Evolutionary conservation across 2,113 vertebrate genomes (phyloP).

Genomic region (Poeciliopsis occidentalis): DNA sequence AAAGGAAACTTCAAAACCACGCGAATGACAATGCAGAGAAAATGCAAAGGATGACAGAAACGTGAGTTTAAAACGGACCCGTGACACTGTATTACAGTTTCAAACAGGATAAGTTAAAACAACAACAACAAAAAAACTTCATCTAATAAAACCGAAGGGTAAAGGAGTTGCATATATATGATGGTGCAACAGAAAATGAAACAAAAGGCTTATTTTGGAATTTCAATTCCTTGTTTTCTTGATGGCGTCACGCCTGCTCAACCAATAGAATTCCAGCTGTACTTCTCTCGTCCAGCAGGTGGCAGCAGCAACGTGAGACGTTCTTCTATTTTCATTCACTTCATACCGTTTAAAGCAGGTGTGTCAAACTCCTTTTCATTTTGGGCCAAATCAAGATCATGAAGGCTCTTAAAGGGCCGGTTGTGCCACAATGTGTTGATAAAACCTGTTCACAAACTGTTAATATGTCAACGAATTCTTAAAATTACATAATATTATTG

Average conservation of each 20-base stretch:
- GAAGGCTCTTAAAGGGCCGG: no score
- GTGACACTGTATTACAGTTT: background rate
- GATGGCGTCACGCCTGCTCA: constrained; percentile 12
- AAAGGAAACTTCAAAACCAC: background rate
- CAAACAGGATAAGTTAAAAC: background rate
- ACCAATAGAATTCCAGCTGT: constrained; percentile 39
- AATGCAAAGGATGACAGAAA: no score
- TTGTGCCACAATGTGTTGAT: no score
- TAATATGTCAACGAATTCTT: no score
- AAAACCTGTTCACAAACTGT: no score
- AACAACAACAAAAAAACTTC: no score
- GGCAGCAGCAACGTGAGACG: constrained; percentile 9
- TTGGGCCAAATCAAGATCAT: no score
- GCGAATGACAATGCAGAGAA: background rate
- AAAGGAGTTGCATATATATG: background rate
- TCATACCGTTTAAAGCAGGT: background rate
- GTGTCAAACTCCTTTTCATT: no score
- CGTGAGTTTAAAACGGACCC: background rate
- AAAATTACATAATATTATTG: no score
- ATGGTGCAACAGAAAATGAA: constrained; percentile 1
- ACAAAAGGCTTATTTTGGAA: background rate
- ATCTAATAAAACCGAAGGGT: background rate
- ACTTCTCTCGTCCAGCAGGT: constrained; percentile 4
- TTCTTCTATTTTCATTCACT: background rate
- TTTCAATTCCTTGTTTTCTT: constrained; percentile 40